phyloP scores from a whole-genome alignment of 2,797 vertebrate species.

The Gallinago nigripennis region DNA sequence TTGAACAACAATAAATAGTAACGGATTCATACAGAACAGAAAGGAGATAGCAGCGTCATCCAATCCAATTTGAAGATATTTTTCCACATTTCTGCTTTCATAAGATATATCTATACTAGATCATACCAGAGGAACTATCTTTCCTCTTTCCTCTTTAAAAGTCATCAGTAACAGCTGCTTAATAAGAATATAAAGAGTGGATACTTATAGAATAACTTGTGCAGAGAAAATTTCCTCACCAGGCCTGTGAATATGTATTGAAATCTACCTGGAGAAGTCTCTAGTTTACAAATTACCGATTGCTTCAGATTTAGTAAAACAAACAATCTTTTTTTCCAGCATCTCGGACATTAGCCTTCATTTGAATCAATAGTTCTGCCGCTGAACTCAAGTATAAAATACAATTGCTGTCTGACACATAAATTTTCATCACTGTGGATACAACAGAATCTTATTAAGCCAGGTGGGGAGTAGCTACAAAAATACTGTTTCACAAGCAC shows the following conservation, averaged over 20 bases:
- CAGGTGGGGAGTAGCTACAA: background rate
- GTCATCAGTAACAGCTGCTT: background rate
- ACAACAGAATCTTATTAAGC: background rate
- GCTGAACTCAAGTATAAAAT: background rate
- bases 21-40: background rate
- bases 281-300: background rate
- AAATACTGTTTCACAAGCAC: background rate
- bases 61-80: background rate
- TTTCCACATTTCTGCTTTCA: background rate
- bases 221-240: background rate
- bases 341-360: background rate
- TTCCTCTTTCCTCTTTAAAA: background rate
- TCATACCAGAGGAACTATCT: background rate
- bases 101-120: background rate
- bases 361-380: background rate
- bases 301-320: background rate
- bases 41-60: background rate
- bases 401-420: background rate
- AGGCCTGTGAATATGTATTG: background rate
- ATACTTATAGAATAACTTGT: background rate
- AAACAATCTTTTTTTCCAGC: background rate
- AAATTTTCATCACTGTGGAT: background rate
- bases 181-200: background rate
- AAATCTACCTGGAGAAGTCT: background rate
- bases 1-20: background rate